Base-by-base conservation (phyloP, 2,113 vertebrate species). In the Hemiscyllium ocellatum region DNA sequence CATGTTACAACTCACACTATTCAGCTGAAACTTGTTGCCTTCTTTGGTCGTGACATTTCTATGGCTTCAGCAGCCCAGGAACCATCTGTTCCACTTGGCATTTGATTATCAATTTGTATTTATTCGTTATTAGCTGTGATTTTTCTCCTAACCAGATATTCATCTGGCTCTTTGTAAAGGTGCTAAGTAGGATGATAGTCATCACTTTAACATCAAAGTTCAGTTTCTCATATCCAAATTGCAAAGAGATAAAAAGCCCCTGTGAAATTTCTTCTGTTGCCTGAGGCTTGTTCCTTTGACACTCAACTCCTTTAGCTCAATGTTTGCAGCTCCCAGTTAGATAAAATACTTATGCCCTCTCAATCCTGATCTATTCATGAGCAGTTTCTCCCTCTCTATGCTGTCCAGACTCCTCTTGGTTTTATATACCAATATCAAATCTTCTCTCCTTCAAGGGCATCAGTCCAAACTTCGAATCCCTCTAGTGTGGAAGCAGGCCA, bases 81-180 rank as follows among this genome's bases (percentile, higher is more conserved):
- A 24, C 89, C 89, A 91, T 91, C 89, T 91, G 89, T 91, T 66
- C 89, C 65, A 37, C 89, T 37, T 65, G 37, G 56, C n/a, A 37
- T 91, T 66, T 66, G 89, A 66, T 66, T 66, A 66, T 66, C 61
- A 37, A 65, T 66, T 91, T 91, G 89, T 66, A 66, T 19, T 91
- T 91, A 66, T 91, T 17, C n/a, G 66, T 61, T 91, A 65, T 91
- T 61, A 37, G 33, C 61, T 33, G 15, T 6, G 29, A 66, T 66
- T 61, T 19, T 37, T 33, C 61, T 91, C 15, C 61, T 22, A 65
- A 91, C 29, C 33, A 91, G 29, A 66, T 66, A 91, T n/a, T 65
- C 33, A 66, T 66, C 89, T 61, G 56, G 29, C 61, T 91, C 52
- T 37, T 33, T 91, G 20, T 37, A 91, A 65, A 37, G n/a, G 33